Evolutionary conservation across 30 jellyfish, hydroid and myxozoan genomes (phyloP).

Genomic region (Pelagia noctiluca): DNA sequence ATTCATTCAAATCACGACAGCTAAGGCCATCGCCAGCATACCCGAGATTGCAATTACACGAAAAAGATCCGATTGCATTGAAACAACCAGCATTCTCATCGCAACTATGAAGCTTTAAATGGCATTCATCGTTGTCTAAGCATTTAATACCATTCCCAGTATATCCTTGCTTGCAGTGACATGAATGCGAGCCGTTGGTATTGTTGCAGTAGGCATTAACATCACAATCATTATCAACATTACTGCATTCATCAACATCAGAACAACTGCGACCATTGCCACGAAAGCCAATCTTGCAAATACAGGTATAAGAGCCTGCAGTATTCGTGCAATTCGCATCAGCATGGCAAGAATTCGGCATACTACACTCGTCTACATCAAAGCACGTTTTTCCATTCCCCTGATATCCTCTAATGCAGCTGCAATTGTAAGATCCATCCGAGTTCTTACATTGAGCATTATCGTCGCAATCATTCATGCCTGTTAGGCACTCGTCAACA

Average conservation of each 20-base stretch:
- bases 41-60: conserved; percentile 9
- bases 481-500: conserved; percentile 55
- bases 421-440: conserved; percentile 27
- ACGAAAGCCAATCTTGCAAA: not conserved
- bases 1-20: conserved; percentile 81
- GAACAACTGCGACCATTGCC: conserved; percentile 39
- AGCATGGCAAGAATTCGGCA: not conserved
- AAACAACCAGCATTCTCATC: conserved; percentile 19
- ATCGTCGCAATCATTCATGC: conserved; percentile 32
- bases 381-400: conserved; percentile 75
- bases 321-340: conserved; percentile 22
- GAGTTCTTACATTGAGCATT: conserved; percentile 32
- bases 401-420: conserved; percentile 41
- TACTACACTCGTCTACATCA: conserved; percentile 22
- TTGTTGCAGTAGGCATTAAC: conserved; percentile 20
- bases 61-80: conserved; percentile 26
- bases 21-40: conserved; percentile 20
- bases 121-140: conserved; percentile 39
- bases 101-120: not conserved
- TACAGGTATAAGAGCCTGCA: conserved; percentile 11
- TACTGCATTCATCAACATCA: conserved; percentile 41
- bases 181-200: conserved; percentile 27
- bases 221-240: not conserved
- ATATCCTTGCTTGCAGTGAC: conserved; percentile 15
- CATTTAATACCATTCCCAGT: conserved; percentile 46